These are phyloP conservation scores for Nyctibius grandis DNA, from an alignment of 2,797 vertebrate genomes.

Conservation along the genomic window DNA sequence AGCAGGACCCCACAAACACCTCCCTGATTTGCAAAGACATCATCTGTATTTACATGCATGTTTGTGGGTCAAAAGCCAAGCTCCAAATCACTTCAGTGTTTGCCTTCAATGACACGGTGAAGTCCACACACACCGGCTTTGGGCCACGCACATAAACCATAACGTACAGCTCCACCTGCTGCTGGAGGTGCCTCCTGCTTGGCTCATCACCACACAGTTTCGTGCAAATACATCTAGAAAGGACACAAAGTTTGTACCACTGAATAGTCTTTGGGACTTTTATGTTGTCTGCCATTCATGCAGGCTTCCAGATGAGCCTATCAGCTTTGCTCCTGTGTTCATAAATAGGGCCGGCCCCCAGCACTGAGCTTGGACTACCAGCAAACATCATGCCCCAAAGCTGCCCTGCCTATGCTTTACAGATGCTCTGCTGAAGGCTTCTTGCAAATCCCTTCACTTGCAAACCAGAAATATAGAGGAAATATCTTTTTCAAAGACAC, in stretches of 20 bases:
- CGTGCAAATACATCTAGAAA: not conserved
- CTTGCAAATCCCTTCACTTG: not conserved
- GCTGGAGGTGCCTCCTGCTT: not conserved
- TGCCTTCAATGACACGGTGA: not conserved
- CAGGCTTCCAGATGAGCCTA: not conserved
- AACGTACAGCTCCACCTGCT: not conserved
- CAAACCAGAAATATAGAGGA: not conserved
- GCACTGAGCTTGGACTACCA: not conserved
- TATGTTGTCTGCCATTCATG: not conserved
- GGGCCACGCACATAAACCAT: not conserved
- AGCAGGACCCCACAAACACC: not conserved
- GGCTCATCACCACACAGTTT: not conserved
- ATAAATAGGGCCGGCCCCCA: not conserved
- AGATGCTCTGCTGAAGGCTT: not conserved
- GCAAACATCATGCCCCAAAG: not conserved
- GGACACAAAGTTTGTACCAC: not conserved
- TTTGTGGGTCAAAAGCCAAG: not conserved
- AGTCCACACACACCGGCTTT: rapidly evolving
- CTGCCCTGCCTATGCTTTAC: not conserved
- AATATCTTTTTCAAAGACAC: not conserved
- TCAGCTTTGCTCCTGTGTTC: not conserved
- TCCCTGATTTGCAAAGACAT: not conserved
- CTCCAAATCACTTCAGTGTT: not conserved
- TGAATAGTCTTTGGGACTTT: not conserved
- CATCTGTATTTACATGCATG: not conserved